These are phyloP conservation scores for Bellardia pandia DNA, from an alignment of 2,888 invertebrate genomes.

Conservation along the genomic window DNA sequence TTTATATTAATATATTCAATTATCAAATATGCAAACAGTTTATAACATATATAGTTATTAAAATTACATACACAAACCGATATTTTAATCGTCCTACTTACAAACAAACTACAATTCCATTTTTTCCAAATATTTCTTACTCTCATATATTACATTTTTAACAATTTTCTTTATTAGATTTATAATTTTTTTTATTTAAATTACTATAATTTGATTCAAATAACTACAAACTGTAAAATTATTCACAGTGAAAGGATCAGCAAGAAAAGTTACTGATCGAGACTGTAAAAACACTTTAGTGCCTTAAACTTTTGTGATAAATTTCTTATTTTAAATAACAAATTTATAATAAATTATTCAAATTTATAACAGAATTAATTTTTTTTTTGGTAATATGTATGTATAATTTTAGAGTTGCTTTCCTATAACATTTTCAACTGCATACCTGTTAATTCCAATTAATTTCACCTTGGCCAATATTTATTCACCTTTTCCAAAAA, in stretches of 20 bases:
- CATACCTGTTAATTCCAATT: too few relatives aligned
- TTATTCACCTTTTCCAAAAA: neutral
- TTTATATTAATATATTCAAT: conserved; percentile 4
- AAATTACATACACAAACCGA: conserved; percentile 39
- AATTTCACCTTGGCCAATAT: neutral
- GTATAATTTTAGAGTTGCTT: too few relatives aligned
- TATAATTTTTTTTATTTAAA: too few relatives aligned
- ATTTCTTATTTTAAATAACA: too few relatives aligned
- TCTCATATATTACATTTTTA: conserved; percentile 11
- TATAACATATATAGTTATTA: neutral
- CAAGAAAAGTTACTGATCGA: neutral
- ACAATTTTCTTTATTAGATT: neutral
- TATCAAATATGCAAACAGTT: conserved; percentile 2
- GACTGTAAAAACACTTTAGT: neutral
- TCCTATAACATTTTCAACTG: too few relatives aligned
- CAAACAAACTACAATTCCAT: conserved; percentile 3
- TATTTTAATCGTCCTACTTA: conserved; percentile 20
- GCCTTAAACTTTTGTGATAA: too few relatives aligned
- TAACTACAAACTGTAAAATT: neutral
- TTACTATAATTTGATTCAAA: neutral
- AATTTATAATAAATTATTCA: too few relatives aligned
- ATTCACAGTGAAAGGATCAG: neutral
- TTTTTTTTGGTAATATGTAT: too few relatives aligned
- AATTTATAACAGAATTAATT: too few relatives aligned
- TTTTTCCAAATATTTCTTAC: neutral